phyloP scores from a whole-genome alignment of 2,113 vertebrate species.

The Tupaia chinensis region DNA sequence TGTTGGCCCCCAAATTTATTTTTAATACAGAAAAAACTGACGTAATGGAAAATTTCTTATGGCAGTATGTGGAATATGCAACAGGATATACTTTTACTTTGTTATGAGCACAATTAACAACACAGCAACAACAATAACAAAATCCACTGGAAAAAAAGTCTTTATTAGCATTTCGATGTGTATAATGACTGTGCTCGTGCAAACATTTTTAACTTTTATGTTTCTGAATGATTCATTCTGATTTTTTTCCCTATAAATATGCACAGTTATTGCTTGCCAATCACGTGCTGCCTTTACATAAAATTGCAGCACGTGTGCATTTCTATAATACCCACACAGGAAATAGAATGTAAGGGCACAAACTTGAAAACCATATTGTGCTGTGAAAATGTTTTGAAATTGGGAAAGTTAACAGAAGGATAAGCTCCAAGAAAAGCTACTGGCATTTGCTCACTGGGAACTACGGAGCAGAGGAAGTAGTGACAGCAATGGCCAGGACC shows the following conservation, averaged over 20 bases:
- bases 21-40: neutral
- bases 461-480: constrained; percentile 65
- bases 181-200: neutral
- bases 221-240: constrained; percentile 10
- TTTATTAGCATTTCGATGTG: neutral
- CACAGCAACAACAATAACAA: neutral
- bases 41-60: neutral
- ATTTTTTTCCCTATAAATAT: constrained; percentile 28
- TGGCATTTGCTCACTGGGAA: constrained; percentile 78
- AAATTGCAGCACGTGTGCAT: constrained; percentile 66
- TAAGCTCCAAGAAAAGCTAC: constrained; percentile 74
- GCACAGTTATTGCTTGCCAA: constrained; percentile 16
- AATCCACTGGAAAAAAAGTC: neutral
- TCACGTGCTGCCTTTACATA: constrained; percentile 60
- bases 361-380: constrained; percentile 78
- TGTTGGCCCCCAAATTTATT: neutral
- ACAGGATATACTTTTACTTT: neutral
- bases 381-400: constrained; percentile 81
- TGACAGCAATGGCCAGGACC: constrained; percentile 30
- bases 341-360: constrained; percentile 72
- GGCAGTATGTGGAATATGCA: neutral
- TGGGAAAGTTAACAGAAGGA: constrained; percentile 78
- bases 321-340: constrained; percentile 70
- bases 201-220: neutral
- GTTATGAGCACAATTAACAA: neutral